phyloP scores from a whole-genome alignment of 30 jellyfish, hydroid and myxozoan genomes.

The Aurelia sp. region DNA sequence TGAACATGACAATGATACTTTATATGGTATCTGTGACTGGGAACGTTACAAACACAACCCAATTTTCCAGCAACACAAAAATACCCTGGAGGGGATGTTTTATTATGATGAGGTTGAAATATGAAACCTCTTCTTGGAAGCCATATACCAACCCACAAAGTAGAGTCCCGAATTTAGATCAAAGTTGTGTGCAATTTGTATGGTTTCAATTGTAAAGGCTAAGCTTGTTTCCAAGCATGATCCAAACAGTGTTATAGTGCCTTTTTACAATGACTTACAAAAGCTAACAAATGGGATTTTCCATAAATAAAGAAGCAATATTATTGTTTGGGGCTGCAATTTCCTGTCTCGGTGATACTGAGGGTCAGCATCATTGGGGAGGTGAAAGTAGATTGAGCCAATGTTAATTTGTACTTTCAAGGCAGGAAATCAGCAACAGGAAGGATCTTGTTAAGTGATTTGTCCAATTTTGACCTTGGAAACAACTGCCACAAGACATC shows the following conservation, averaged over 20 bases:
- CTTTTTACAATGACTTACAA: background rate
- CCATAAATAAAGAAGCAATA: background rate
- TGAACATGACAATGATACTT: background rate
- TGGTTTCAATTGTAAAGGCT: constrained; percentile 15
- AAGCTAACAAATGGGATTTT: background rate
- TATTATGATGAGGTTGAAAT: constrained; percentile 43
- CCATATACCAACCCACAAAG: constrained; percentile 1
- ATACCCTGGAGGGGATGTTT: background rate
- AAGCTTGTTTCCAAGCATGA: constrained; percentile 6
- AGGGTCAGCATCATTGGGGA: constrained; percentile 32
- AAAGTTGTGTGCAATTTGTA: background rate
- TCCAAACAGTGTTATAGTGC: background rate
- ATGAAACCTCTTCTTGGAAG: constrained; percentile 34
- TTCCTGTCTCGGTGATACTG: constrained; percentile 27
- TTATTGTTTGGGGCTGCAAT: constrained; percentile 8
- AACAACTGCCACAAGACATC: constrained; percentile 38
- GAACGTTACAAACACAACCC: background rate
- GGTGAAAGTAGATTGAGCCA: constrained; percentile 10
- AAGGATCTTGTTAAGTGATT: constrained; percentile 3
- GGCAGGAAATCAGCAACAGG: background rate
- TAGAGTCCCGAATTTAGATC: constrained; percentile 13
- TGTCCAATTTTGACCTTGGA: constrained; percentile 14
- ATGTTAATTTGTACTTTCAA: too few relatives aligned
- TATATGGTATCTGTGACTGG: constrained; percentile 38
- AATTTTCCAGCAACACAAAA: background rate